A percentile compares a stretch with the other conserved stretches of the same genome.
Conservation (phyloP, 2,888 invertebrate species). For the Odontocerum albicorne region DNA sequence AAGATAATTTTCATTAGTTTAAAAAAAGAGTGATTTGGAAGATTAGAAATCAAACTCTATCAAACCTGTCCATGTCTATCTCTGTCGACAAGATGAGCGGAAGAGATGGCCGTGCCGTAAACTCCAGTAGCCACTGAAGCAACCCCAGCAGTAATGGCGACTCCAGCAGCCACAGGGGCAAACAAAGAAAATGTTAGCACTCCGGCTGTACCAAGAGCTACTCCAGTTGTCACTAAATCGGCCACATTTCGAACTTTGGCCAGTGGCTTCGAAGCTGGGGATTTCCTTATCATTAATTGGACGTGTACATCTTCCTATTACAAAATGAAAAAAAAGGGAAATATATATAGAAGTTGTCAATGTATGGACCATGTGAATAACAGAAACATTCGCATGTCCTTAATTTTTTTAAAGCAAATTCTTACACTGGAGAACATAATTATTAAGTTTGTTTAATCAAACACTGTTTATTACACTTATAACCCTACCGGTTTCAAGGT, state of each 20-base stretch:
- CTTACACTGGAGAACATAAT: too few relatives aligned
- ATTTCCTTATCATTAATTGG: neutral
- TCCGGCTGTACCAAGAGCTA: conserved; percentile 14
- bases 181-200: conserved; percentile 16
- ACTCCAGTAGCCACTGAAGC: conserved; percentile 53
- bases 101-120: conserved; percentile 57
- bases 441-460: too few relatives aligned
- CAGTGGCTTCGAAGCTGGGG: conserved; percentile 13
- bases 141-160: conserved; percentile 46
- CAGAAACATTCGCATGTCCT: too few relatives aligned
- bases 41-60: too few relatives aligned
- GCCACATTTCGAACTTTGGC: conserved; percentile 1
- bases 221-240: conserved; percentile 12
- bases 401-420: too few relatives aligned
- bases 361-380: too few relatives aligned
- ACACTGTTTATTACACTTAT: too few relatives aligned
- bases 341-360: too few relatives aligned
- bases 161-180: conserved; percentile 13
- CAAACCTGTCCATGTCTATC: conserved; percentile 56
- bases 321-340: neutral
- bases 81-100: conserved; percentile 53
- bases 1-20: too few relatives aligned
- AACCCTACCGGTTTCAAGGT: too few relatives aligned
- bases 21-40: too few relatives aligned
- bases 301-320: conserved; percentile 14